Evolutionary conservation across 2,797 vertebrate genomes (phyloP).

Genomic region (Scolopax rusticola): DNA sequence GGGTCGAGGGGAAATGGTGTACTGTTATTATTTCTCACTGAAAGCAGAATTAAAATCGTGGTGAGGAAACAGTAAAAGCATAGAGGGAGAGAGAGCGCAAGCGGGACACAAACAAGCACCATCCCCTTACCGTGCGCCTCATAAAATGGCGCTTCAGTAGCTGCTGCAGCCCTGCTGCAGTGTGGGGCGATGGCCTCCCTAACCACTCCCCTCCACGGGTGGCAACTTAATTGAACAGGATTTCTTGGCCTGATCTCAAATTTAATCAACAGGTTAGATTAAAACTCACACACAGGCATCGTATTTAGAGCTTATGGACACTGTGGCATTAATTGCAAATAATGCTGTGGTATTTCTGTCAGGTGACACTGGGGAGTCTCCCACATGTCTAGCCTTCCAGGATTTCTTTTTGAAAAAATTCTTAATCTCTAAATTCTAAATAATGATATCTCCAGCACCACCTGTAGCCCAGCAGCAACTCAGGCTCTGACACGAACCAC

Average conservation of each 20-base stretch:
- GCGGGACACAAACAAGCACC: background rate
- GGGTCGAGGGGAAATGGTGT: background rate
- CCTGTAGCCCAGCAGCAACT: background rate
- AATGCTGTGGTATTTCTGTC: background rate
- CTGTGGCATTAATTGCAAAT: background rate
- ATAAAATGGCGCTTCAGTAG: background rate
- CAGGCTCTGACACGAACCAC: background rate
- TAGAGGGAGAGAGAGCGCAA: accelerated
- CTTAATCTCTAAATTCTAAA: background rate
- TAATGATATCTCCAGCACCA: background rate
- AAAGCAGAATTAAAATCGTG: background rate
- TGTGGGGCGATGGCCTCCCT: background rate
- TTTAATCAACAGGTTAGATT: background rate
- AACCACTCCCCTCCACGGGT: accelerated
- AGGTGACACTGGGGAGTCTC: background rate
- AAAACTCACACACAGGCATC: background rate
- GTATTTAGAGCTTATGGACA: background rate
- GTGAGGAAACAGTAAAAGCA: background rate
- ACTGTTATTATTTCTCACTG: background rate
- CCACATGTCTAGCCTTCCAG: background rate
- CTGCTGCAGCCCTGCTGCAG: background rate
- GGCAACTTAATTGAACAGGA: background rate
- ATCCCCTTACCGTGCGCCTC: background rate
- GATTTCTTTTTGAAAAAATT: background rate
- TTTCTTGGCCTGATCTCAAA: background rate